A percentile compares a stretch with the other conserved stretches of the same genome.
phyloP scores from a whole-genome alignment of 2,797 vertebrate genomes.

The Diplodus puntazzo region DNA sequence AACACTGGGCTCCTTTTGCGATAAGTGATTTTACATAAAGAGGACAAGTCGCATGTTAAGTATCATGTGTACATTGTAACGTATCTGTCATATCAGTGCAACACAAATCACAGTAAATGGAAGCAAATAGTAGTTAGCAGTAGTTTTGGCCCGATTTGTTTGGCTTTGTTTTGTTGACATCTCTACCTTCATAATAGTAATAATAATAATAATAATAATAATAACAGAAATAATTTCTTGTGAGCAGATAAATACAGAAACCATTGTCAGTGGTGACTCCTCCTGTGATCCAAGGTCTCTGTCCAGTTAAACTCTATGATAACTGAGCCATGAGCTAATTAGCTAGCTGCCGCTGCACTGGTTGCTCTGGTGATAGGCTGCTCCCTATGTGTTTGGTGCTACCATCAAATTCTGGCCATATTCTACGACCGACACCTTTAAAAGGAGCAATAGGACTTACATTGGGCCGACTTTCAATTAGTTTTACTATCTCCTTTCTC shows the following conservation, averaged over 20 bases:
- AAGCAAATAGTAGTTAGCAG: slow-evolving; percentile 6
- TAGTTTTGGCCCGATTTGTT: not conserved
- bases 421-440: too few relatives aligned
- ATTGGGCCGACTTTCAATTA: not conserved
- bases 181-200: too few relatives aligned
- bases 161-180: slow-evolving; percentile 8
- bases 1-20: not conserved
- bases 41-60: slow-evolving; percentile 21
- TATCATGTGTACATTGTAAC: not conserved
- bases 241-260: not conserved
- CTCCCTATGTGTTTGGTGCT: too few relatives aligned
- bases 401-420: too few relatives aligned
- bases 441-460: too few relatives aligned
- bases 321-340: too few relatives aligned
- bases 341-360: too few relatives aligned
- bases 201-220: too few relatives aligned
- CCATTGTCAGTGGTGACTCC: too few relatives aligned
- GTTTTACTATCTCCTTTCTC: not conserved
- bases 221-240: not conserved
- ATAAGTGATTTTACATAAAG: not conserved
- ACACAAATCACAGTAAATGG: not conserved
- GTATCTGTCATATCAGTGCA: slow-evolving; percentile 5
- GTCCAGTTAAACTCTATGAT: too few relatives aligned
- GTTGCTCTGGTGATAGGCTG: too few relatives aligned
- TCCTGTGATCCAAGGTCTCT: too few relatives aligned